Conservation (phyloP, 1,140 invertebrate genomes). For the Aphelinus certus region DNA sequence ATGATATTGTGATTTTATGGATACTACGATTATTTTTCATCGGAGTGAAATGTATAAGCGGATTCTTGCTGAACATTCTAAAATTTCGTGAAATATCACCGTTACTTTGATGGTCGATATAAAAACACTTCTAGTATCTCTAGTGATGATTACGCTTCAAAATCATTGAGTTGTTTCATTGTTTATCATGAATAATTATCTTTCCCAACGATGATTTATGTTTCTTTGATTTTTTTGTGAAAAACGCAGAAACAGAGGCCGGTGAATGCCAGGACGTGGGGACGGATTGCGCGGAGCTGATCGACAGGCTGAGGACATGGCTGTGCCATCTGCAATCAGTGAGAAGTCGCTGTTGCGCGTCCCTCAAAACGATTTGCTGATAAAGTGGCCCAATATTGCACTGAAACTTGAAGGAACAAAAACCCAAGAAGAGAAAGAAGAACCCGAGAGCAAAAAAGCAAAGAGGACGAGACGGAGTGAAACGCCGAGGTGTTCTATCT, state of each 20-base stretch:
- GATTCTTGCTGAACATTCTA: no score
- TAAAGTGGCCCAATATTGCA: conserved; percentile 21
- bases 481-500: background rate
- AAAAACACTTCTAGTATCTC: no score
- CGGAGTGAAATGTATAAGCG: no score
- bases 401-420: background rate
- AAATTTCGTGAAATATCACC: no score
- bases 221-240: conserved; percentile 33
- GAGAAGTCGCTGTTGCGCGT: conserved; percentile 63
- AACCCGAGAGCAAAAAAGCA: background rate
- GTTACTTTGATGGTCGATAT: no score
- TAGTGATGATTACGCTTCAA: no score
- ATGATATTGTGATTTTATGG: no score
- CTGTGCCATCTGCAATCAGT: conserved; percentile 66
- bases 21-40: no score
- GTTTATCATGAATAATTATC: background rate
- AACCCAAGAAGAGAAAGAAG: conserved; percentile 6
- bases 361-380: conserved; percentile 60
- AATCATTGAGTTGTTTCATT: no score
- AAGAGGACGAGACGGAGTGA: background rate
- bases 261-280: conserved; percentile 62
- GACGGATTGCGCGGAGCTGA: conserved; percentile 65
- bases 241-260: conserved; percentile 59
- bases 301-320: conserved; percentile 65
- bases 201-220: background rate